Evolutionary conservation across 2,113 vertebrate species (phyloP).

Genomic region (Oncorhynchus keta): DNA sequence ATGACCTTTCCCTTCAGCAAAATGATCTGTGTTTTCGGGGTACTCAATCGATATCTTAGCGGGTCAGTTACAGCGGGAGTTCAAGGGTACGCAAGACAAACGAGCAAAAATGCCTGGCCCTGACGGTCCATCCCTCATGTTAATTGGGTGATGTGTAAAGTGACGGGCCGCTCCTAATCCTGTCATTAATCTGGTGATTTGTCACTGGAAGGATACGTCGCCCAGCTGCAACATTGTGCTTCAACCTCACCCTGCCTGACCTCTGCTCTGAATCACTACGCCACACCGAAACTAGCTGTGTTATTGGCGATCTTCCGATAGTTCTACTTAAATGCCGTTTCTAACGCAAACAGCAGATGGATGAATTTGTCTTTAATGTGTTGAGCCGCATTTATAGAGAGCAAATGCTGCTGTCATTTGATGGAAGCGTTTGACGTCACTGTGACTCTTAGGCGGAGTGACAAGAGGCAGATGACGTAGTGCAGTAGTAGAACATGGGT

Average conservation of each 20-base stretch:
- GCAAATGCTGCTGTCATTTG: too few relatives aligned
- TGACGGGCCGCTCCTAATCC: constrained; percentile 48
- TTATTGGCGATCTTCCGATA: background rate
- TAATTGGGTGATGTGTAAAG: constrained; percentile 59
- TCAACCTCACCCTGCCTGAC: constrained; percentile 29
- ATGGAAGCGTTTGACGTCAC: too few relatives aligned
- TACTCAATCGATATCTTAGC: too few relatives aligned
- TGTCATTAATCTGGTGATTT: constrained; percentile 53
- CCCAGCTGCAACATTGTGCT: constrained; percentile 37
- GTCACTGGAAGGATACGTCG: constrained; percentile 38
- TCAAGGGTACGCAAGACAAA: background rate
- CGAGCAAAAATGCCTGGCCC: background rate
- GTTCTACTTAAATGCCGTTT: background rate
- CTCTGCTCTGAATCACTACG: constrained; percentile 38
- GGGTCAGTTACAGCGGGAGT: background rate
- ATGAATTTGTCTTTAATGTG: too few relatives aligned
- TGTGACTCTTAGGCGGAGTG: too few relatives aligned
- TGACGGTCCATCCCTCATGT: constrained; percentile 34
- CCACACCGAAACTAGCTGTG: background rate
- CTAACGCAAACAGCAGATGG: background rate
- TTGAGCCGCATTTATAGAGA: too few relatives aligned
- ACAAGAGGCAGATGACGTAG: too few relatives aligned
- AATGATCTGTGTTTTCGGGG: too few relatives aligned
- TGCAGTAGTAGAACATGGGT: too few relatives aligned
- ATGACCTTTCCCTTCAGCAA: too few relatives aligned